These are phyloP conservation scores for Cerastis leucographa DNA, from an alignment of 2,888 invertebrate species.

Conservation along the genomic window DNA sequence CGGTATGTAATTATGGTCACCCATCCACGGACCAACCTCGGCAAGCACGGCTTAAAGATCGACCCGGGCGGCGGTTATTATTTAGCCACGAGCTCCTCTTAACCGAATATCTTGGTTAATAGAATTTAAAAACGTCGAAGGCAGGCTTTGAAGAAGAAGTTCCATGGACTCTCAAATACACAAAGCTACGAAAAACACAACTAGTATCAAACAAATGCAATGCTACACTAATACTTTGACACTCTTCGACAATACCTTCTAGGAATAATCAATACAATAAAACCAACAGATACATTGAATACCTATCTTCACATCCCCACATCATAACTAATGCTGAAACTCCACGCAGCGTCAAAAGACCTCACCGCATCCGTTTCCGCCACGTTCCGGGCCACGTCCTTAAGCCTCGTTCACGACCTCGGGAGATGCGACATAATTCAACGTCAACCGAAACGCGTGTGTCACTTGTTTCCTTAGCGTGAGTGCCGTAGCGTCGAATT, in stretches of 20 bases:
- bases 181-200: neutral
- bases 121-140: neutral
- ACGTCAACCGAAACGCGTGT: neutral
- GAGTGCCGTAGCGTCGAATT: too few relatives aligned
- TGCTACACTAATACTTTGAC: neutral
- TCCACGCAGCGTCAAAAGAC: constrained; percentile 14
- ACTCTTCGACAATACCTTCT: neutral
- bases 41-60: too few relatives aligned
- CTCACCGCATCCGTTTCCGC: constrained; percentile 25
- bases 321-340: constrained; percentile 15
- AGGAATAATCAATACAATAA: neutral
- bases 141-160: neutral
- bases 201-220: neutral
- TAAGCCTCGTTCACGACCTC: neutral
- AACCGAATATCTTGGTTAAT: neutral
- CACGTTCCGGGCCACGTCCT: constrained; percentile 7
- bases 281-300: constrained; percentile 13
- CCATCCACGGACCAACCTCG: too few relatives aligned
- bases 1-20: too few relatives aligned
- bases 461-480: neutral
- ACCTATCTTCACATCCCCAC: neutral
- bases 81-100: too few relatives aligned
- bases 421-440: neutral
- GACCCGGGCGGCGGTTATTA: too few relatives aligned
- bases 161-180: neutral